A percentile compares a stretch with the other conserved stretches of the same genome.
Conservation (phyloP, 2,797 vertebrate genomes). For the Aulostomus chinensis region DNA sequence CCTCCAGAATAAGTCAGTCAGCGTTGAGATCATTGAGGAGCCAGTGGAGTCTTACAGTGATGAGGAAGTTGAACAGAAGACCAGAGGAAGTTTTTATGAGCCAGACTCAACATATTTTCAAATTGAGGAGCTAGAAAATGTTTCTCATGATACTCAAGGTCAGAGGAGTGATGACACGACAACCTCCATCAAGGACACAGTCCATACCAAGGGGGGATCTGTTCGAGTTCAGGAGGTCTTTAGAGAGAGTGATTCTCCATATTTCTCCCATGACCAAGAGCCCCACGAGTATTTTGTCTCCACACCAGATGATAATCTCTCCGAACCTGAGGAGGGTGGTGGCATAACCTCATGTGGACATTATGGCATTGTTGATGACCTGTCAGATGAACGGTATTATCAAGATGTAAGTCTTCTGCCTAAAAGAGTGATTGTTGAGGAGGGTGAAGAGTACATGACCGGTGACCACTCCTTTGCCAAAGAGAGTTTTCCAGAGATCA, state of each 20-base stretch:
- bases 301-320: conserved; percentile 88
- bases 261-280: conserved; percentile 74
- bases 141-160: conserved; percentile 50
- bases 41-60: conserved; percentile 76
- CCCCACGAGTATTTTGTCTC: conserved; percentile 91
- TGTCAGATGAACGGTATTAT: conserved; percentile 82
- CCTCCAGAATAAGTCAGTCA: conserved; percentile 81
- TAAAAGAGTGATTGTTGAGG: conserved; percentile 61
- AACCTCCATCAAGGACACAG: conserved; percentile 14
- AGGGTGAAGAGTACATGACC: conserved; percentile 59
- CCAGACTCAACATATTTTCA: conserved; percentile 80
- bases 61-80: conserved; percentile 73
- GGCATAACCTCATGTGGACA: conserved; percentile 88
- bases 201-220: conserved; percentile 52
- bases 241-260: conserved; percentile 63
- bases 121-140: conserved; percentile 89
- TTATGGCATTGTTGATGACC: conserved; percentile 80
- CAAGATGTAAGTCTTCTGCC: conserved; percentile 67
- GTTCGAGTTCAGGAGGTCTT: conserved; percentile 81
- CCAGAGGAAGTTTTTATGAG: conserved; percentile 65
- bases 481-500: conserved; percentile 81
- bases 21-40: conserved; percentile 92
- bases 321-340: conserved; percentile 73
- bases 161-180: conserved; percentile 48
- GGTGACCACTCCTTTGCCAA: conserved; percentile 55